Base-by-base conservation (phyloP, 2,797 vertebrate genomes). In the Siniperca scherzeri region DNA sequence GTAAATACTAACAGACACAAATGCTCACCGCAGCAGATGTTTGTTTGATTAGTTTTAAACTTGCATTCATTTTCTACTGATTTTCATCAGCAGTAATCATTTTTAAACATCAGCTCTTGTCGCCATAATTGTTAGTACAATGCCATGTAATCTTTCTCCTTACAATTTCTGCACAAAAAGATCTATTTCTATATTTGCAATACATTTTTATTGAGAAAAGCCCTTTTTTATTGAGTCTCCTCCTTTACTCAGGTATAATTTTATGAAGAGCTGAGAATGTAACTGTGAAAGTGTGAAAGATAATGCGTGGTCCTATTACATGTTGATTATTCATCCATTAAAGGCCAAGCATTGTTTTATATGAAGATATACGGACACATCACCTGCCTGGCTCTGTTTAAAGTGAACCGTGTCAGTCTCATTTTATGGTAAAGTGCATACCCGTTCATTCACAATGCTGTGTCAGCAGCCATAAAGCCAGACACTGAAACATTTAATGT, bases 121-220 rank as follows among this genome's bases (percentile, higher is more conserved):
- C 7, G 0, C 19, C n/a, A 30, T 74, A 48, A 67, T 27, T 67
- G 53, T 65, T 66, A 38, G 67, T 50, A 40, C 55, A 69, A 60
- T 50, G 19, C n/a, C 1, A 10, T 56, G 19, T 67, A 30, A 74
- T 78, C 27, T 14, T 25, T 61, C 52, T 65, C 48, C 11, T 42
- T 16, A 6, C 27, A 75, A 14, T 59, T 57, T 69, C 16, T 40
- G 4, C 10, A 12, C 42, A 73, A 67, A 22, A 17, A 56, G 5
- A 89, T 87, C 55, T 78, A 77, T 82, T 87, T 92, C 74, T 90
- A 78, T 85, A 86, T 93, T 92, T 91, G 82, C 83, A 90, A 87
- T 90, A 83, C 71, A 84, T 87, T 87, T 92, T 70, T 88, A 84
- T 86, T 42, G 48, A 74, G 83, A 87, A 75, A 57, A 73, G 19